Base-by-base conservation (phyloP, 2,888 invertebrate species). In the Brachyptera risi region DNA sequence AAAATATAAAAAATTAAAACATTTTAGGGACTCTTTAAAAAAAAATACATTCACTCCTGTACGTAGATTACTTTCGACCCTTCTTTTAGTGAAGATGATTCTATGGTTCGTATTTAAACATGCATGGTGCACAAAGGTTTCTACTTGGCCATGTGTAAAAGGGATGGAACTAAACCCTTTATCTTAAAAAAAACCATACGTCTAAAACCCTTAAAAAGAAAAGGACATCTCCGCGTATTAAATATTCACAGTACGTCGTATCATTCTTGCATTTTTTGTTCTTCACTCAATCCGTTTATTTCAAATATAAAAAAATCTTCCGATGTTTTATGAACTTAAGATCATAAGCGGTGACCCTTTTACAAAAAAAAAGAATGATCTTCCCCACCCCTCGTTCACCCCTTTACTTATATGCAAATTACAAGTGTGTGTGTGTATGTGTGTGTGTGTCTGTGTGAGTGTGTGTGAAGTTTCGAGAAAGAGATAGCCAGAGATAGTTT, bases 1-100 rank as follows among this genome's bases (percentile, higher is more conserved):
- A 54, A 54, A 54, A 35, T 23, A 54, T 37, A 54, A 54, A 35
- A 54, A 54, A 37, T 54, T 37, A 54, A 54, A 54, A 35, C 37
- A 35, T 54, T 37, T 15, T 13, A 23, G 54, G 21, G 7, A n/a
- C n/a, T n/a, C n/a, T n/a, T n/a, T 1, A 19, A 19, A 37, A 35
- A 54, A 56, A 56, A 42, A 66, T 67, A 81, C 80, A 54, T 60
- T 40, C 38, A 31, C 24, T 50, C 44, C 17, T 38, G 17, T 13
- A 26, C 60, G 23, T 23, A 42, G 54, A 60, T 60, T 54, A 54
- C 37, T 35, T 19, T 19, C 17, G 31, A 37, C 35, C 54, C 44
- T 47, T 37, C 26, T 23, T n/a, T 24, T n/a, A 49, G 35, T 49
- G 49, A 58, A 58, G 49, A 35, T 47, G 58, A 58, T 35, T n/a